Percentiles rank a stretch among this genome's conserved stretches.
These are phyloP conservation scores for Drosophila watanabei DNA, from an alignment of 1,140 invertebrate genomes.

Conservation along the genomic window DNA sequence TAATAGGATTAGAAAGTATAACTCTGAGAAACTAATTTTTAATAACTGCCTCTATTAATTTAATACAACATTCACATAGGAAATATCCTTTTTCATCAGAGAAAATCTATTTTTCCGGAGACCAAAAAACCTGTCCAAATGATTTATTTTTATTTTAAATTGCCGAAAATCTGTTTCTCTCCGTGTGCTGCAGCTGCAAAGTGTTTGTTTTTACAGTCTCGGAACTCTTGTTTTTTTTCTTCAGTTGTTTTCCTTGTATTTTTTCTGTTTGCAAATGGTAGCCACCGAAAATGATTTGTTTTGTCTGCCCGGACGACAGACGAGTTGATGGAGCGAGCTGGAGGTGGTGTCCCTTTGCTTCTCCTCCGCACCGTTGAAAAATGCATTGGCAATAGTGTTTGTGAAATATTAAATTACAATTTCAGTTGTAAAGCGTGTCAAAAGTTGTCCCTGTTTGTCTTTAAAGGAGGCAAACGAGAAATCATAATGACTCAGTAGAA, in stretches of 20 bases:
- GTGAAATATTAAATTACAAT: slow-evolving; percentile 66
- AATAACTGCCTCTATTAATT: no score
- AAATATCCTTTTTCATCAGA: neutral
- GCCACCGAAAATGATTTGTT: slow-evolving; percentile 76
- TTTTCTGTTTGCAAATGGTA: slow-evolving; percentile 66
- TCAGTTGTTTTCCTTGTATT: slow-evolving; percentile 42
- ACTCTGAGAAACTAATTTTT: no score
- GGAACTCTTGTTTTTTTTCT: slow-evolving; percentile 43
- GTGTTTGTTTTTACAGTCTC: slow-evolving; percentile 75
- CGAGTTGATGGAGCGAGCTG: slow-evolving; percentile 8
- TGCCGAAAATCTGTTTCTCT: slow-evolving; percentile 8
- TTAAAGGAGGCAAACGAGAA: neutral
- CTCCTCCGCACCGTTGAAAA: slow-evolving; percentile 17
- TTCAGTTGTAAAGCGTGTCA: slow-evolving; percentile 39
- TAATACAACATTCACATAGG: no score
- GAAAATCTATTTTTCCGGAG: neutral
- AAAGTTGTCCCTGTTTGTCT: slow-evolving; percentile 1
- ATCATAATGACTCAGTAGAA: no score
- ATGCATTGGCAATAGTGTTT: slow-evolving; percentile 35
- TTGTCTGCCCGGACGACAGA: slow-evolving; percentile 66
- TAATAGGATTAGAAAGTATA: no score
- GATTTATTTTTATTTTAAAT: neutral
- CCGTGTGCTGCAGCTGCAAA: slow-evolving; percentile 43
- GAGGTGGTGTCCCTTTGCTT: slow-evolving; percentile 7
- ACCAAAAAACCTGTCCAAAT: neutral